Conservation (phyloP, 2,113 vertebrate species). For the Apus apus region DNA sequence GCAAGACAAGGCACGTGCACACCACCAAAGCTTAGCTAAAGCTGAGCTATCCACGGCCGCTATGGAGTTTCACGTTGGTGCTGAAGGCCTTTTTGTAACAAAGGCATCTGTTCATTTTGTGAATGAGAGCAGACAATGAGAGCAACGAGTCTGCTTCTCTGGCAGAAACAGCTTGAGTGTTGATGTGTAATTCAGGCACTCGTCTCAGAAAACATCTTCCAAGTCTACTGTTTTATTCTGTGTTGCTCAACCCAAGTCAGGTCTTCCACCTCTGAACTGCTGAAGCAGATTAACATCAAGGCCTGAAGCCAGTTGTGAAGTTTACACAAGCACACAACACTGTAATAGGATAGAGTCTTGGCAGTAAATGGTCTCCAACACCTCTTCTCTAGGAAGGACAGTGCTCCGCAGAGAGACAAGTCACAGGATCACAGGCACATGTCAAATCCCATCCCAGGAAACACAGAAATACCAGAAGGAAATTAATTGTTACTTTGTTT, state of each 20-base stretch:
- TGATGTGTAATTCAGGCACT: neutral
- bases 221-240: neutral
- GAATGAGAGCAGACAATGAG: rapidly evolving
- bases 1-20: neutral
- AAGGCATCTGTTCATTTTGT: neutral
- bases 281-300: neutral
- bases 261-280: neutral
- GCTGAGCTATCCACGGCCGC: neutral
- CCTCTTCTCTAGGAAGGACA: neutral
- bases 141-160: neutral
- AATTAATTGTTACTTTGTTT: neutral
- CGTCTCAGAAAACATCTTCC: neutral
- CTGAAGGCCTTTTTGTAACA: neutral
- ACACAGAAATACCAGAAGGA: neutral
- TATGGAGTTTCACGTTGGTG: rapidly evolving
- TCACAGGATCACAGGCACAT: neutral
- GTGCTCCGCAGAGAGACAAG: neutral
- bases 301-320: neutral
- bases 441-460: neutral
- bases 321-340: neutral
- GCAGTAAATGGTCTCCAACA: neutral
- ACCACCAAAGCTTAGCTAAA: neutral
- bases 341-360: neutral
- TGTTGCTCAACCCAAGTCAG: neutral
- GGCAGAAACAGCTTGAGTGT: neutral